Base-by-base conservation (phyloP, 2,113 vertebrate genomes). In the Tetrax tetrax region DNA sequence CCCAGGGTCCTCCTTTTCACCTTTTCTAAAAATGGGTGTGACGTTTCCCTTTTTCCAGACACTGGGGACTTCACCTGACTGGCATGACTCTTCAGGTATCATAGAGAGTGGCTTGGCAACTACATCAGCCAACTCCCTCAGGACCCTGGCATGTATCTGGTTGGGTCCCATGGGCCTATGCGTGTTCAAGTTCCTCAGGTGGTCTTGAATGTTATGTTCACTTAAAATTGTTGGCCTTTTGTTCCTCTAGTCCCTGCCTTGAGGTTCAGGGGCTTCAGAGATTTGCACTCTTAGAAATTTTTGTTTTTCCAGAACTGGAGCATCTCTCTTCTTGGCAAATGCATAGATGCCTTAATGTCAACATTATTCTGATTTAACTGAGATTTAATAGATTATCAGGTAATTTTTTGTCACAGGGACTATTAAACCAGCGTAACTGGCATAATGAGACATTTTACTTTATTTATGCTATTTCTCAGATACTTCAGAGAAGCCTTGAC, bases 181-280 rank as follows among this genome's bases (percentile, higher is more conserved):
- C 9, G 14, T 61, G 8, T 47, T 60, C 15, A 15, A 2, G 6
- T 59, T 89, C 31, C 15, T 86, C 31, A 25, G 4, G 15, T 74
- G 13, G 18, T 54, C 35, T 78, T 61, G 70, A 89, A 68, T 61
- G 37, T 68, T 10, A n/a, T 54, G 19, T 61, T 60, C 12, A 13
- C 33, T 45, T 56, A 22, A 0, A 1, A 53, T 17, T 10, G 10
- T 20, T 38, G 33, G 9, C 20, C n/a, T n/a, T 41, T 61, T 3
- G 2, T 57, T 57, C 10, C 7, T 8, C 7, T 48, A 61, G 8
- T 54, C 37, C 19, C 28, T 69, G 47, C 24, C 29, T 41, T 70
- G 63, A 70, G 7, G 5, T 63, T 69, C 48, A 70, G 24, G 33
- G 10, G 12, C 6, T 74, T 83, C 24, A 38, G n/a, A 85, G 19